Conservation (phyloP, 2,888 invertebrate species). For the Phyllotreta striolata region DNA sequence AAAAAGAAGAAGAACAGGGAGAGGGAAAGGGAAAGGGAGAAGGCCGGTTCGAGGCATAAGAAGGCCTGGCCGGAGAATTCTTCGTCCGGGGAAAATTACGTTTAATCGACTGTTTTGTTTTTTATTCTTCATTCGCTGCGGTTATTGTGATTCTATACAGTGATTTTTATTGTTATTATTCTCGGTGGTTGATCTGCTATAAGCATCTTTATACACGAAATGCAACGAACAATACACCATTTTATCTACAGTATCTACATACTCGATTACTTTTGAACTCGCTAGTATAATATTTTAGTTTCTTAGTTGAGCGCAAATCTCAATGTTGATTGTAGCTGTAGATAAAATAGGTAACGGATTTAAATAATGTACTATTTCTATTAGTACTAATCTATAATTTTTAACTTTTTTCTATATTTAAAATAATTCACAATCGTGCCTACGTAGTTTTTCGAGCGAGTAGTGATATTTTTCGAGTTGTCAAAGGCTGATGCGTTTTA, state of each 20-base stretch:
- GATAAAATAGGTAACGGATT: no score
- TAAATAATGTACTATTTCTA: no score
- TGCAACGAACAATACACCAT: no score
- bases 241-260: no score
- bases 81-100: conserved; percentile 47
- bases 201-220: no score
- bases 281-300: no score
- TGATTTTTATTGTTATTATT: conserved; percentile 13
- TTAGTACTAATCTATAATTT: background rate
- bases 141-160: conserved; percentile 22
- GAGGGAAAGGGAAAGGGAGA: no score
- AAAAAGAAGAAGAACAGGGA: conserved; percentile 41
- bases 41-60: conserved; percentile 32
- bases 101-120: conserved; percentile 34
- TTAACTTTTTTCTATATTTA: background rate
- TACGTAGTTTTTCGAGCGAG: conserved; percentile 9
- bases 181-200: no score
- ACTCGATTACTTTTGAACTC: no score
- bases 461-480: conserved; percentile 34
- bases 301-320: no score
- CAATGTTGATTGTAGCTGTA: no score
- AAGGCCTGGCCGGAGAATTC: conserved; percentile 38
- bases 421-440: conserved; percentile 10
- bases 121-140: background rate
- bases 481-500: conserved; percentile 31